Evolutionary conservation across 2,113 vertebrate genomes (phyloP).

Genomic region (Pedetes capensis): DNA sequence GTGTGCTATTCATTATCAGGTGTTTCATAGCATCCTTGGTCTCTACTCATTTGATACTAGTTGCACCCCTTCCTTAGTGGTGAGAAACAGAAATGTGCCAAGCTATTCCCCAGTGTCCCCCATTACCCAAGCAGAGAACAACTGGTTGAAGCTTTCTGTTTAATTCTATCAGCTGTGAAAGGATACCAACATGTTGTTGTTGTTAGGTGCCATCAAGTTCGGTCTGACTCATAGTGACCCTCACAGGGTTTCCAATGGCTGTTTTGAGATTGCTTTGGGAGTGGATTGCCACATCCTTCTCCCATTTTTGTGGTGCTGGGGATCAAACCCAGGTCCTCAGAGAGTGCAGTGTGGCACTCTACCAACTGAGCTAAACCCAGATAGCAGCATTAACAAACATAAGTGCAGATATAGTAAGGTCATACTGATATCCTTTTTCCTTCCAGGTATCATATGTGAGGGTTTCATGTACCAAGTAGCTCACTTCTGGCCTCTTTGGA

Average conservation of each 20-base stretch:
- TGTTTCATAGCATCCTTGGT: no score
- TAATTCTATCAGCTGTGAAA: background rate
- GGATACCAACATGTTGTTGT: no score
- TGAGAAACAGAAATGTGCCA: background rate
- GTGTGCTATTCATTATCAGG: background rate
- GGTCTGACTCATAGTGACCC: no score
- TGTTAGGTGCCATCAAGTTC: no score
- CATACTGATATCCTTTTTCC: background rate
- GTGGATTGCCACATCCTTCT: no score
- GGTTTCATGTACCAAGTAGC: background rate
- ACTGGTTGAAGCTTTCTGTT: background rate
- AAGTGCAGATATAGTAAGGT: background rate
- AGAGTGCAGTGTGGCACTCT: no score
- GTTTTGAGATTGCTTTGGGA: no score
- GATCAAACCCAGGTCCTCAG: no score
- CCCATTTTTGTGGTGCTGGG: no score
- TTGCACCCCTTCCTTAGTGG: background rate
- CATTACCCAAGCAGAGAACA: background rate
- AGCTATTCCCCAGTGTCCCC: background rate
- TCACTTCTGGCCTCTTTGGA: background rate
- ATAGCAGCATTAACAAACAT: no score
- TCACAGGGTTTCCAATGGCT: no score
- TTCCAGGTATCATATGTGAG: background rate
- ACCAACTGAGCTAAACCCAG: no score
- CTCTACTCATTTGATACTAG: background rate